A percentile compares a stretch with the other conserved stretches of the same genome.
phyloP scores from a whole-genome alignment of 2,888 invertebrate species.

The Temnothorax unifasciatus region DNA sequence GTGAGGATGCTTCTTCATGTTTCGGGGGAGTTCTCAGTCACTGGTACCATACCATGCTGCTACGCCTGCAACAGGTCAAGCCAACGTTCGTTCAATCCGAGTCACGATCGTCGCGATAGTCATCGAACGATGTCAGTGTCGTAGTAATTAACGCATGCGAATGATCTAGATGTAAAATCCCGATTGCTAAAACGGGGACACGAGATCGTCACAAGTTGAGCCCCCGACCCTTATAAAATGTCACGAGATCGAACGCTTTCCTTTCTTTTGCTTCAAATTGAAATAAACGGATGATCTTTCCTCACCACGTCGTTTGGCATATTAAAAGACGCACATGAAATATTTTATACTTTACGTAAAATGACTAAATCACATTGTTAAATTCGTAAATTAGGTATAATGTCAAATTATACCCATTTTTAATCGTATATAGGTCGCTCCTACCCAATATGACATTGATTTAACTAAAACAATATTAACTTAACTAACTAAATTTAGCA shows the following conservation, averaged over 20 bases:
- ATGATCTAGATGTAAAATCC: neutral
- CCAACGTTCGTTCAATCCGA: conserved; percentile 1
- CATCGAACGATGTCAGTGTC: conserved; percentile 22
- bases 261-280: neutral
- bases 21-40: conserved; percentile 67
- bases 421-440: too few species aligned
- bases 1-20: conserved; percentile 81
- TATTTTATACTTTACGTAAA: neutral
- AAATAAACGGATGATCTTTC: neutral
- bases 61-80: conserved; percentile 70
- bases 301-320: neutral
- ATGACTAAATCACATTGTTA: neutral
- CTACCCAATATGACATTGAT: too few species aligned
- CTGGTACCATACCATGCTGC: conserved; percentile 82
- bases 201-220: neutral
- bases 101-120: conserved; percentile 5
- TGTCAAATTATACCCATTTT: too few species aligned
- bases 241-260: neutral
- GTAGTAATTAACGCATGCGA: conserved; percentile 19
- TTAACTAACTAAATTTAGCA: too few species aligned
- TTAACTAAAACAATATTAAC: too few species aligned
- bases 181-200: neutral
- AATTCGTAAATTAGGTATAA: too few species aligned
- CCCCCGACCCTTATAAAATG: neutral
- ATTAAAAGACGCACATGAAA: neutral